Evolutionary conservation across 2,113 vertebrate genomes (phyloP).

Genomic region (Falcunculus frontatus): DNA sequence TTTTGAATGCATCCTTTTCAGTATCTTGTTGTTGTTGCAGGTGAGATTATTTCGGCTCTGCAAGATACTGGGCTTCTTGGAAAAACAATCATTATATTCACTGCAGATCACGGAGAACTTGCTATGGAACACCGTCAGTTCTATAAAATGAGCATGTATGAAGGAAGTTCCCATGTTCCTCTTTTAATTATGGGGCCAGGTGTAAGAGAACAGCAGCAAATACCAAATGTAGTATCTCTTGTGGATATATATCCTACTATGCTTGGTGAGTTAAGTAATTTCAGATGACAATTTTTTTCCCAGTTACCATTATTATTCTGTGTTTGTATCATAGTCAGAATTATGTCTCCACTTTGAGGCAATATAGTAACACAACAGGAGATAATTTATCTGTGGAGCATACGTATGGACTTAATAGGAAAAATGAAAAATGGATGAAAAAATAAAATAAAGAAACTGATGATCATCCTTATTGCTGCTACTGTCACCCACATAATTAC

Average conservation of each 20-base stretch:
- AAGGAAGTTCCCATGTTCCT: slow-evolving; percentile 91
- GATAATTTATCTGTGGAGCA: neutral
- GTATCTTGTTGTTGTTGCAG: slow-evolving; percentile 60
- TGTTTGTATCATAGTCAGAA: neutral
- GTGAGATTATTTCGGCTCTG: slow-evolving; percentile 84
- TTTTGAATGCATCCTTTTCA: neutral
- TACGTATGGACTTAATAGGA: neutral
- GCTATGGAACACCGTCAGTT: slow-evolving; percentile 98
- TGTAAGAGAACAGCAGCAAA: slow-evolving; percentile 70
- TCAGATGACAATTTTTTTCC: neutral
- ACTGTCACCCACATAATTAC: neutral
- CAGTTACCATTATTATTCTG: neutral
- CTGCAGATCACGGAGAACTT: slow-evolving; percentile 91
- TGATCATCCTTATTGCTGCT: neutral
- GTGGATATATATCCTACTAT: slow-evolving; percentile 94
- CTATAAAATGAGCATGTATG: slow-evolving; percentile 99
- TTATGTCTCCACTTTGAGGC: neutral
- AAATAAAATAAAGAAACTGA: neutral
- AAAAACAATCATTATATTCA: slow-evolving; percentile 86
- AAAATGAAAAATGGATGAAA: neutral
- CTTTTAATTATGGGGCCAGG: slow-evolving; percentile 87
- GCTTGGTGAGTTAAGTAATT: slow-evolving; percentile 77
- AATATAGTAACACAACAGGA: neutral
- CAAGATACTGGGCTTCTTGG: slow-evolving; percentile 75
- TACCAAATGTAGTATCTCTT: slow-evolving; percentile 83